These are phyloP conservation scores for Ceyx erithaca DNA, from an alignment of 2,797 vertebrate genomes.

Conservation along the genomic window DNA sequence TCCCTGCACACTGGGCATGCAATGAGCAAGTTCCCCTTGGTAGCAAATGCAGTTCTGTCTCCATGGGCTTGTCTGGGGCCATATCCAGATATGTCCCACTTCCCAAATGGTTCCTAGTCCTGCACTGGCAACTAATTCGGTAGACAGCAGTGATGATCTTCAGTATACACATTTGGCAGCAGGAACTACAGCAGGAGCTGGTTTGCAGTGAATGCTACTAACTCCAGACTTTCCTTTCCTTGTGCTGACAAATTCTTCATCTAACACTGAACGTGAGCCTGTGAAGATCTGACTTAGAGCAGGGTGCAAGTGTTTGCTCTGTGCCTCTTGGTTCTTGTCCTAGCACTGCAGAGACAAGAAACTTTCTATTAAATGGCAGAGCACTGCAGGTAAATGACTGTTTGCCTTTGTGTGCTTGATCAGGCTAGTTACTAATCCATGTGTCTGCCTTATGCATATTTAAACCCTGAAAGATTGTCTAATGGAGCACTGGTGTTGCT, in stretches of 20 bases:
- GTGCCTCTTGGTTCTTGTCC: not conserved
- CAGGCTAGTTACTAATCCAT: conserved; percentile 23
- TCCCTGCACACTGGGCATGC: not conserved
- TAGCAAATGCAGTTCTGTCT: not conserved
- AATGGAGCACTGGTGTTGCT: conserved; percentile 34
- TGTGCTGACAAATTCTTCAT: conserved; percentile 43
- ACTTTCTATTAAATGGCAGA: conserved; percentile 18
- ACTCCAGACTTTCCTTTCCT: conserved; percentile 55
- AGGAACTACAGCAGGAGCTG: not conserved
- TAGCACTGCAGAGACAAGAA: not conserved
- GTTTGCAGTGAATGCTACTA: conserved; percentile 19
- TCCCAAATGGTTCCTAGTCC: not conserved
- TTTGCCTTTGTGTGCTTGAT: conserved; percentile 41
- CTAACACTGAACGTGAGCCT: conserved; percentile 12
- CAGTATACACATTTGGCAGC: not conserved
- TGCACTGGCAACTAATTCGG: not conserved
- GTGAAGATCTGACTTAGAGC: not conserved
- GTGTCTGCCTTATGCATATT: conserved; percentile 49
- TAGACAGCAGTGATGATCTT: not conserved
- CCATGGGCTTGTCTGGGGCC: fast-evolving
- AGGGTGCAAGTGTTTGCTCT: not conserved
- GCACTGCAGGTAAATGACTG: not conserved
- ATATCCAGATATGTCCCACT: fast-evolving
- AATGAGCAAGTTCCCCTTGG: fast-evolving
- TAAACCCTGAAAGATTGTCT: conserved; percentile 62